Conservation (phyloP, 2,797 vertebrate species). For the Pitangus sulphuratus region DNA sequence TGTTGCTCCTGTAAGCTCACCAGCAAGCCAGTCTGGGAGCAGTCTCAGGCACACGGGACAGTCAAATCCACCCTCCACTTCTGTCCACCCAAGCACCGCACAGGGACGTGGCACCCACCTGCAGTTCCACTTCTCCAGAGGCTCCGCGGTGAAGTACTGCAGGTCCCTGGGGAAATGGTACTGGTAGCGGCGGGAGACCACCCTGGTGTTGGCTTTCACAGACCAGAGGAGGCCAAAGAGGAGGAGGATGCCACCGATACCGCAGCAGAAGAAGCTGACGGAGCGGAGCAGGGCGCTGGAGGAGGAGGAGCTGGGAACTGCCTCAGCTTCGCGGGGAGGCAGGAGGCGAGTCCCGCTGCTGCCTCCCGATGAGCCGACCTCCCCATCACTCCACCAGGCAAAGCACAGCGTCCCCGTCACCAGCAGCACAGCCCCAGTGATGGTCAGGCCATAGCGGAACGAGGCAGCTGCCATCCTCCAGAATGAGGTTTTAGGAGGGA, state of each 20-base stretch:
- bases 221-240: slow-evolving; percentile 76
- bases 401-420: slow-evolving; percentile 75
- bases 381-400: slow-evolving; percentile 74
- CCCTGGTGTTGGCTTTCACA: slow-evolving; percentile 51
- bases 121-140: slow-evolving; percentile 68
- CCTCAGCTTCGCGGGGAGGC: slow-evolving; percentile 1
- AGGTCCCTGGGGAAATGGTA: slow-evolving; percentile 74
- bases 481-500: not conserved
- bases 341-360: not conserved
- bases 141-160: slow-evolving; percentile 68
- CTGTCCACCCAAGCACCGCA: accelerated
- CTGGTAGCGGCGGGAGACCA: slow-evolving; percentile 55
- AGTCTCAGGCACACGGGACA: accelerated
- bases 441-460: slow-evolving; percentile 64
- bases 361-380: not conserved
- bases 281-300: slow-evolving; percentile 67
- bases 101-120: slow-evolving; percentile 38
- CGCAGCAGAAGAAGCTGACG: slow-evolving; percentile 74
- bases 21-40: not conserved
- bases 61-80: not conserved
- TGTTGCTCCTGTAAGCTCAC: not conserved
- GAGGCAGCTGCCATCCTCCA: slow-evolving; percentile 23
- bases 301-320: not conserved
- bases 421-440: slow-evolving; percentile 65
- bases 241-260: slow-evolving; percentile 71